phyloP scores from a whole-genome alignment of 2,113 vertebrate genomes.

The Serinus canaria region DNA sequence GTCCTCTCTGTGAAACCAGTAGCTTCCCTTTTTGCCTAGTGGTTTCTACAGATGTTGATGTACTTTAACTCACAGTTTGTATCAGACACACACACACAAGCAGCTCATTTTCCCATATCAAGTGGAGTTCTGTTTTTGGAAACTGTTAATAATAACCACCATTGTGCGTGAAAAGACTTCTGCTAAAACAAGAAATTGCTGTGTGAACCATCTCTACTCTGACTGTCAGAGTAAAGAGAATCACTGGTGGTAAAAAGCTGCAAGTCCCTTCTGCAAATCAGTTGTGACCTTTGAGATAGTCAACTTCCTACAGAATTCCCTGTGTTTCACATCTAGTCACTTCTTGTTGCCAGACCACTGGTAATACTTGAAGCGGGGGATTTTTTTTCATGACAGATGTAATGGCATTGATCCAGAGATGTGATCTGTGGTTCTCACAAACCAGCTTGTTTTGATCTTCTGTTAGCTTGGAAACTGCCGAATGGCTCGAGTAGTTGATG shows the following conservation, averaged over 20 bases:
- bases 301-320: neutral
- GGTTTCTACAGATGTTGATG: neutral
- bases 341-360: neutral
- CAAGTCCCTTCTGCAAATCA: neutral
- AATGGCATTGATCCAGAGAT: neutral
- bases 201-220: neutral
- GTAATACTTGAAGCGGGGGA: neutral
- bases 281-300: neutral
- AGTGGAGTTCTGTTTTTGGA: constrained; percentile 9
- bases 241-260: neutral
- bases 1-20: neutral
- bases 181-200: neutral
- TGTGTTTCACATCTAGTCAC: neutral
- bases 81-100: neutral
- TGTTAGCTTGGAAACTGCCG: neutral
- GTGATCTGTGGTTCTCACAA: neutral
- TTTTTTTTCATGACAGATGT: neutral
- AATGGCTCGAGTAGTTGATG: neutral
- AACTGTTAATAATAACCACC: neutral
- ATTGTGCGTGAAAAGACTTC: neutral
- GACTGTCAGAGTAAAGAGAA: neutral
- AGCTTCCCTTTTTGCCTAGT: neutral
- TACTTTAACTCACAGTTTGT: neutral
- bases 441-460: neutral
- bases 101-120: neutral